Evolutionary conservation across 2,888 invertebrate species (phyloP), one percentile per base, ranked within the genome.

Genomic region (Eupeodes latifasciatus): DNA sequence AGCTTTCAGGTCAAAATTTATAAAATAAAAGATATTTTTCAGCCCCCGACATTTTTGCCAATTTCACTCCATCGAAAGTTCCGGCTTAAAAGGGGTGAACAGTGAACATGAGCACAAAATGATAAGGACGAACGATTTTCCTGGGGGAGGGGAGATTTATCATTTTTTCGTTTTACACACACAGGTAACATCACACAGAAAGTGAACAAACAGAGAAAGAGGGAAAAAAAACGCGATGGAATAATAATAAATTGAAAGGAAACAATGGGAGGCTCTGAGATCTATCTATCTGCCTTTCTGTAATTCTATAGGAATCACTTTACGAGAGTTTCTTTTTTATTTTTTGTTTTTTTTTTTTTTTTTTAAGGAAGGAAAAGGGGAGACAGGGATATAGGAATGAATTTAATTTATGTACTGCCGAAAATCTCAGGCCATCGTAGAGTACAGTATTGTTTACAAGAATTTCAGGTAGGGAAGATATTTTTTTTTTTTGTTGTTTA

Each of bases 161-260:
- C 27, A 27, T 47, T 47, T 66, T 66, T 14, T 14, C 14, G 64
- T 64, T 79, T 62, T 14, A 5, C 9, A 0, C 9, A 40, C 5
- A 19, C 72, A 86, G 75, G 82, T 81, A 81, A 85, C 59, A 40
- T 40, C 40, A 59, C 47, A 72, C 40, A 77, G 27, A 2, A n/a
- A 59, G 61, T 7, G 1, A 66, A 66, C 12, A 72, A 75, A 79
- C 53, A 75, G 53, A n/a, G 12, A 14, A 27, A 27, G 11, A 40
- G 5, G 14, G 40, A 72, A 75, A 57, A 75, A 57, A 75, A 71
- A 59, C 16, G 11, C 72, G 64, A 67, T 81, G 76, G 71, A 27
- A 86, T 61, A 78, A 77, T 80, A 84, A 77, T 80, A 84, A 80
- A 84, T 84, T 77, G 61, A 80, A 77, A 76, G 61, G 66, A 67